Evolutionary conservation across 2,113 vertebrate species (phyloP).

Genomic region (Saimiri boliviensis): DNA sequence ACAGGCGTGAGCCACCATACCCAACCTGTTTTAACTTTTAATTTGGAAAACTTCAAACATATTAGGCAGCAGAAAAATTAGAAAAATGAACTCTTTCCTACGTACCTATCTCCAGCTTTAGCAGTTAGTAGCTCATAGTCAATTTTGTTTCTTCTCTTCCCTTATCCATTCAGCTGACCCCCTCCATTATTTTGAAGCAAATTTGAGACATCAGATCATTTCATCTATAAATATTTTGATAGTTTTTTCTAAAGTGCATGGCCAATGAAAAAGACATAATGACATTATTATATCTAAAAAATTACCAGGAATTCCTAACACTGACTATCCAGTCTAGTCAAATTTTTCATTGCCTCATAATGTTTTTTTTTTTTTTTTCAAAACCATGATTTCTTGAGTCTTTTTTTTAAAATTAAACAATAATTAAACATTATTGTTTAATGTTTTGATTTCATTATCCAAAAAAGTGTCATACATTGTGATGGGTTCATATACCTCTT

Average conservation of each 20-base stretch:
- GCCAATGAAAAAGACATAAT: neutral
- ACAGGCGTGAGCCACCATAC: too few relatives aligned
- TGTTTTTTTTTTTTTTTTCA: neutral
- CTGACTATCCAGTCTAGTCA: neutral
- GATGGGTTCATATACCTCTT: neutral
- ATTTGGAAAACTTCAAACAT: neutral
- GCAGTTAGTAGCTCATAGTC: neutral
- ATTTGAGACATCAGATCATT: neutral
- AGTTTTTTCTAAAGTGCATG: neutral
- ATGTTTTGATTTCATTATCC: neutral
- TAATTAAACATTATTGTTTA: too few relatives aligned
- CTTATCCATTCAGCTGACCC: neutral
- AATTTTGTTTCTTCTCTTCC: neutral
- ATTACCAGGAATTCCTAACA: neutral
- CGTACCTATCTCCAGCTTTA: neutral
- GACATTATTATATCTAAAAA: neutral
- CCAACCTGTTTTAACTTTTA: neutral
- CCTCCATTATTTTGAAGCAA: conserved; percentile 4
- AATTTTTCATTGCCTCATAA: neutral
- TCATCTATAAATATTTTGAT: neutral
- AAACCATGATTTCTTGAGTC: too few relatives aligned
- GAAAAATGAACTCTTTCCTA: neutral
- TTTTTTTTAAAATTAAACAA: too few relatives aligned
- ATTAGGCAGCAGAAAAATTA: neutral
- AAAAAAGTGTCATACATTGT: neutral